Evolutionary conservation across 1,140 invertebrate species (phyloP), one percentile per base, ranked within the genome.

Genomic region (Drosophila pachea): DNA sequence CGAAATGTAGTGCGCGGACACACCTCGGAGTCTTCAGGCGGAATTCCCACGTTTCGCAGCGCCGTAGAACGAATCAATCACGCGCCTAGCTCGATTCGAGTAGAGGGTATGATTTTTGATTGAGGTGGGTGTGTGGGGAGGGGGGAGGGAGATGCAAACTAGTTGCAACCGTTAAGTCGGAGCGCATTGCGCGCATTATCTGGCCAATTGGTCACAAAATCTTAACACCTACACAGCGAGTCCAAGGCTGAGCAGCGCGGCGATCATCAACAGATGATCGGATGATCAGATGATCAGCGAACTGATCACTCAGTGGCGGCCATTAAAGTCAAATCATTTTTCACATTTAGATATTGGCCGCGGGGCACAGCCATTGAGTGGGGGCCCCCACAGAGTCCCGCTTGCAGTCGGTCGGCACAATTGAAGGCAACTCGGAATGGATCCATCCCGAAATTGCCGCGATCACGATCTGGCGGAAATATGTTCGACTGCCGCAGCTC

Each of bases 251-350:
- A 22, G 53, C 16, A 48, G 72, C 12, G 53, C 16, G 48, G 72
- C 9, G 40, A 48, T 71, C 47, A 42, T 64, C 65, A 55, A 9
- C 56, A 16, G 67, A 59, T 50, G 65, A 73, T 53, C 61, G 40
- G 31, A 31, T 40, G 73, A 62, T 66, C 68, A 55, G 22, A 22
- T 22, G 22, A 22, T 22, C 3, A 22, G 22, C 22, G 66, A 63
- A 49, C 66, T 73, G 76, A 79, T 86, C 82, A 75, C 63, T 86
- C 87, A 75, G 87, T 88, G 87, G 87, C 87, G 73, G 60, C 81
- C 79, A 88, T 88, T 88, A 88, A 88, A 88, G 87, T 88, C 83
- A 88, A 88, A 88, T 88, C 83, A 88, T 88, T 88, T 88, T 88
- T 87, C 87, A 88, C 87, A 88, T 88, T 82, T 88, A 84, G 70